These are phyloP conservation scores for Pelodiscus sinensis DNA, from an alignment of 2,113 vertebrate species.

Conservation along the genomic window DNA sequence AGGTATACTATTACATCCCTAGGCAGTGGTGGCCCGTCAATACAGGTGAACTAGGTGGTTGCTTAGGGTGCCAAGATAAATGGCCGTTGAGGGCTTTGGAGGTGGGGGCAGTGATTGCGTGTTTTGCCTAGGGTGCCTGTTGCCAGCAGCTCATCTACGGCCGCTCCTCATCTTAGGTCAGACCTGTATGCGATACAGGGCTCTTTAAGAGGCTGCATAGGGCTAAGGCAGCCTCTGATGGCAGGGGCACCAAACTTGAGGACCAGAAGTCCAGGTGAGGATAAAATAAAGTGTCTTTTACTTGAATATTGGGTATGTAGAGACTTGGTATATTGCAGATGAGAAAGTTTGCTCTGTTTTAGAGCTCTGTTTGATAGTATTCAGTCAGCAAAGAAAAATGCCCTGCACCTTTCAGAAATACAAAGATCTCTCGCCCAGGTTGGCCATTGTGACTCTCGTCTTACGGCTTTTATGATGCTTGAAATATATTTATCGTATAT, in stretches of 20 bases:
- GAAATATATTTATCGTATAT: neutral
- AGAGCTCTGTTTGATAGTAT: neutral
- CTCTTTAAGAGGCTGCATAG: neutral
- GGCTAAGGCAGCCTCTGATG: fast-evolving
- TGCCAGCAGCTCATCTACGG: too few species aligned
- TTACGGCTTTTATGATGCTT: neutral
- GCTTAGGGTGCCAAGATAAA: too few species aligned
- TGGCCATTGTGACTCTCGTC: fast-evolving
- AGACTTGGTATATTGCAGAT: neutral
- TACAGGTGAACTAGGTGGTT: too few species aligned
- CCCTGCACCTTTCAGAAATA: neutral
- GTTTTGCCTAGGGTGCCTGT: too few species aligned
- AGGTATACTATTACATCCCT: too few species aligned
- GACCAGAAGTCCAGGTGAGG: neutral
- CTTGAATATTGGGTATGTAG: fast-evolving
- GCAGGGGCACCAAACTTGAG: neutral
- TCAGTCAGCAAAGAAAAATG: neutral
- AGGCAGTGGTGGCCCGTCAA: too few species aligned
- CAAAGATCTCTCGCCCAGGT: neutral
- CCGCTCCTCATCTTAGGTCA: too few species aligned
- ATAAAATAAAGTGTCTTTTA: fast-evolving
- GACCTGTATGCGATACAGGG: neutral
- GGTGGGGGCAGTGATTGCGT: too few species aligned
- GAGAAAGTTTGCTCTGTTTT: neutral
- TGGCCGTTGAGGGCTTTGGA: too few species aligned